Conservation (phyloP, 30 jellyfish, hydroid and myxozoan species). For the Nemopilema nomurai region DNA sequence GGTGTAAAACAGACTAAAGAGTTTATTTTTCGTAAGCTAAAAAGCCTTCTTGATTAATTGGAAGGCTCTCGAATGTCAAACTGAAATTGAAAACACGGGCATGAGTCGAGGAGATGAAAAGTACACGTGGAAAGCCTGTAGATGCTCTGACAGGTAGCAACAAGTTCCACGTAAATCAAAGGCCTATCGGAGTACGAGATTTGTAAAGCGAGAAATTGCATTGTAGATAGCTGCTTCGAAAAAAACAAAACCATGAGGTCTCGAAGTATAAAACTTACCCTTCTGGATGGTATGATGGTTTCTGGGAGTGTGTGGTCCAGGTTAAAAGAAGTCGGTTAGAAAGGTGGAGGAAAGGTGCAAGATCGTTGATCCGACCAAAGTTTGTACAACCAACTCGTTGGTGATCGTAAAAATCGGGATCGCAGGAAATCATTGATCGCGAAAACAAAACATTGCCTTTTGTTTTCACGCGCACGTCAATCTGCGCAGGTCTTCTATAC, state of each 20-base stretch:
- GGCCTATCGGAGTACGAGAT: constrained; percentile 5
- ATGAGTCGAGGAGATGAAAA: neutral
- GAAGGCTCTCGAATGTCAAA: neutral
- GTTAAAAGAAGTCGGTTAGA: constrained; percentile 35
- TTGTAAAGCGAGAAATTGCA: constrained; percentile 14
- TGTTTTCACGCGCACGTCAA: constrained; percentile 64
- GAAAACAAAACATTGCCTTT: constrained; percentile 23
- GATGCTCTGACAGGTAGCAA: constrained; percentile 33
- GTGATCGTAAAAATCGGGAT: constrained; percentile 3
- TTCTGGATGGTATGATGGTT: constrained; percentile 33
- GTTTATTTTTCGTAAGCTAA: neutral
- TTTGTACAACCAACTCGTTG: constrained; percentile 50
- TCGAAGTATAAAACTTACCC: constrained; percentile 4
- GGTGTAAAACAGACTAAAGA: neutral
- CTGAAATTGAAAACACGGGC: neutral
- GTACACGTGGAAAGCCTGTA: constrained; percentile 40
- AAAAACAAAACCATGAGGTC: neutral
- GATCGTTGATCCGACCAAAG: constrained; percentile 8
- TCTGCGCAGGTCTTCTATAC: constrained; percentile 37
- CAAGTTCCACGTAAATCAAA: constrained; percentile 39
- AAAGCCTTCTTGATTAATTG: neutral
- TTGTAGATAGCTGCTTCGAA: neutral
- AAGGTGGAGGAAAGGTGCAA: constrained; percentile 62
- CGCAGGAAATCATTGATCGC: constrained; percentile 30
- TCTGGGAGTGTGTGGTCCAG: constrained; percentile 64